Percentiles rank a stretch among this genome's conserved stretches.
phyloP scores from a whole-genome alignment of 2,113 vertebrate genomes.

The Sclerurus mexicanus region DNA sequence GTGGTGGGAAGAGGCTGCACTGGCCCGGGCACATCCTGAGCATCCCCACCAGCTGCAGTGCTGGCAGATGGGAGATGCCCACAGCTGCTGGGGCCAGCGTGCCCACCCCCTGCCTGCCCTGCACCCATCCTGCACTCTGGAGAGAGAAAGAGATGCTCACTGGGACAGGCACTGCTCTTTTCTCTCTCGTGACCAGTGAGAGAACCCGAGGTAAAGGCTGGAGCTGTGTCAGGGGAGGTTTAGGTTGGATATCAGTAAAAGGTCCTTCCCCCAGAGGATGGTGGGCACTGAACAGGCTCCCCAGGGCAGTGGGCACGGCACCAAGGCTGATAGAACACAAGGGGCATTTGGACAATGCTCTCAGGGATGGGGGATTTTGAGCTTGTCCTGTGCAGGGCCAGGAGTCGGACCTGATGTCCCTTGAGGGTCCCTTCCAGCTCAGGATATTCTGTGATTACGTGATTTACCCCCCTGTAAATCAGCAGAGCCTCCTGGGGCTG shows the following conservation, averaged over 20 bases:
- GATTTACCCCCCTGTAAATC: background rate
- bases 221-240: background rate
- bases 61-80: background rate
- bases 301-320: background rate
- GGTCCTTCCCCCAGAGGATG: background rate
- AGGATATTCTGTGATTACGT: background rate
- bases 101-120: background rate
- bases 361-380: background rate
- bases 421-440: background rate
- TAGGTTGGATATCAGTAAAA: background rate
- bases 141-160: background rate
- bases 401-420: background rate
- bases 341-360: background rate
- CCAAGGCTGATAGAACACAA: background rate
- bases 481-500: background rate
- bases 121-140: background rate
- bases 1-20: background rate
- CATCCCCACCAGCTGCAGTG: background rate
- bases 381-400: background rate
- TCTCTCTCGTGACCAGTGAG: background rate
- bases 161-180: background rate
- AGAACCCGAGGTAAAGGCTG: accelerated
- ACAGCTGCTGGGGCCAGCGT: background rate
- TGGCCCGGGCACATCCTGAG: background rate
- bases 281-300: background rate